phyloP scores from a whole-genome alignment of 2,888 invertebrate genomes.

The Ceratothoa steindachneri region DNA sequence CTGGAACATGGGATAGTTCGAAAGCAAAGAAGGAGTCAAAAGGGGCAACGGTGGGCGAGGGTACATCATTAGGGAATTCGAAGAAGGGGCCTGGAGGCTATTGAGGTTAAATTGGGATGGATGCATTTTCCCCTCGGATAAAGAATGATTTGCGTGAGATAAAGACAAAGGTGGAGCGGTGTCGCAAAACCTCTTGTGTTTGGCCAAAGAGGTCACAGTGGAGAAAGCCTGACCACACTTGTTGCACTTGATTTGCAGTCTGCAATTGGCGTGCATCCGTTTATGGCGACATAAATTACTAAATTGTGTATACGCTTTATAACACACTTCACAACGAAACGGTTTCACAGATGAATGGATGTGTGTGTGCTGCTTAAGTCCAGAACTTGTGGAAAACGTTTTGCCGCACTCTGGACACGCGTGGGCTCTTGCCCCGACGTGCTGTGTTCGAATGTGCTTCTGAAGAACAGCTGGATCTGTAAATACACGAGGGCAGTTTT shows the following conservation, averaged over 20 bases:
- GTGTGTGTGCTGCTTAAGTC: conserved; percentile 97
- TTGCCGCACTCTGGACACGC: conserved; percentile 98
- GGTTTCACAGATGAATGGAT: conserved; percentile 98
- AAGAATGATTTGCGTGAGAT: conserved; percentile 51
- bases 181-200: conserved; percentile 95
- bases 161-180: conserved; percentile 56
- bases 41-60: conserved; percentile 46
- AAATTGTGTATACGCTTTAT: conserved; percentile 98
- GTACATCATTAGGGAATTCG: conserved; percentile 46
- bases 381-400: conserved; percentile 95
- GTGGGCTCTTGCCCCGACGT: conserved; percentile 93
- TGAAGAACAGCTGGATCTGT: conserved; percentile 94
- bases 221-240: conserved; percentile 92
- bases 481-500: conserved; percentile 85
- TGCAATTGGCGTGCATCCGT: conserved; percentile 95
- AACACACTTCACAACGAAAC: conserved; percentile 93
- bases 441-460: conserved; percentile 90
- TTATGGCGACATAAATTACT: conserved; percentile 99
- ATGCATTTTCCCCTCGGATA: conserved; percentile 52
- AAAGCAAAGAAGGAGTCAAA: conserved; percentile 46
- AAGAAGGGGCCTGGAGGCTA: conserved; percentile 46
- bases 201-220: conserved; percentile 83
- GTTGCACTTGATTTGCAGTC: conserved; percentile 85
- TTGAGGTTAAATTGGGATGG: conserved; percentile 51
- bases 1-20: conserved; percentile 41